Percentiles rank a stretch among this genome's conserved stretches.
Conservation (phyloP, 2,888 invertebrate species). For the Halocaridina rubra region DNA sequence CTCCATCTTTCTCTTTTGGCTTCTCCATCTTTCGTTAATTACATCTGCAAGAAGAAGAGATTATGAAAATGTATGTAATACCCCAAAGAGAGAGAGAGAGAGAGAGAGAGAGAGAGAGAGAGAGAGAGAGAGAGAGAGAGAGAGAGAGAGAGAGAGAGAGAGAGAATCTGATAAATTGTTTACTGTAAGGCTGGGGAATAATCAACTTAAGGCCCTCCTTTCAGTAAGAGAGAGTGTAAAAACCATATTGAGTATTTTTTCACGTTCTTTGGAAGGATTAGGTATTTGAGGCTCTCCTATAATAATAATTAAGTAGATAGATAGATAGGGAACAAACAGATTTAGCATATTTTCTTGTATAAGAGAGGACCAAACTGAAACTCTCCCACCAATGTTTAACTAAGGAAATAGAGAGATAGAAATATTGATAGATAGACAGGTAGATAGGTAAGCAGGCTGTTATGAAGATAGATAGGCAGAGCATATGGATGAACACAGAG, state of each 20-base stretch:
- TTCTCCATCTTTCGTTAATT: no score
- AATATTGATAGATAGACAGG: no score
- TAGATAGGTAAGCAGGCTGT: no score
- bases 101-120: background rate
- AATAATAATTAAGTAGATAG: background rate
- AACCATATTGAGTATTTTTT: background rate
- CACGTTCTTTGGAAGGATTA: background rate
- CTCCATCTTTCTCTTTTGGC: no score
- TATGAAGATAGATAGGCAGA: no score
- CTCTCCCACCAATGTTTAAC: no score
- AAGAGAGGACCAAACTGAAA: no score
- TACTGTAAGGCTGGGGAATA: background rate
- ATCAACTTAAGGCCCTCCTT: no score
- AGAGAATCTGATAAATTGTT: background rate
- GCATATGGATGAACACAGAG: no score
- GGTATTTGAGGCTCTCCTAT: slow-evolving; percentile 20
- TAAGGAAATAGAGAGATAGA: no score
- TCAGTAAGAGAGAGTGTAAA: no score
- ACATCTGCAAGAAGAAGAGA: background rate
- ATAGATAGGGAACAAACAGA: background rate
- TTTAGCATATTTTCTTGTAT: no score
- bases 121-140: background rate
- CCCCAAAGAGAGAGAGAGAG: background rate
- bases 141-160: background rate
- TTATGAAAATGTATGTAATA: background rate